Percentiles rank a stretch among this genome's conserved stretches.
Evolutionary conservation across 2,113 vertebrate species (phyloP).

Genomic region (Solea senegalensis): DNA sequence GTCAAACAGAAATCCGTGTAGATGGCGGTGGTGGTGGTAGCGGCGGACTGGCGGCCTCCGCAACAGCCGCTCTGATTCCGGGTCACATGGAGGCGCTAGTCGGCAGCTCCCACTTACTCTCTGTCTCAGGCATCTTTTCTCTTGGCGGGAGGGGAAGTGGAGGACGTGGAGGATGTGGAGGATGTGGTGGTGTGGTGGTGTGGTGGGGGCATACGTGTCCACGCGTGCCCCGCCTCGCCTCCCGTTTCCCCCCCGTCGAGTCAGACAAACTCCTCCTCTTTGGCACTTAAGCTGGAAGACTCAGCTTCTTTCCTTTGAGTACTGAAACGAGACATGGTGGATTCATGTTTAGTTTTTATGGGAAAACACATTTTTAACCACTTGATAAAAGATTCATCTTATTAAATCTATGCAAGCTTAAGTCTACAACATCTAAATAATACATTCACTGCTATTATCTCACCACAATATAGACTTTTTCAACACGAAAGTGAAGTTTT

Average conservation of each 20-base stretch:
- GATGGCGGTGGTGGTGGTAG: too few relatives aligned
- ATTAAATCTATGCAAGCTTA: too few relatives aligned
- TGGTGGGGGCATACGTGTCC: conserved; percentile 79
- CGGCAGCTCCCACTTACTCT: conserved; percentile 83
- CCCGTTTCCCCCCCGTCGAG: conserved; percentile 50
- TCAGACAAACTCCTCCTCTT: conserved; percentile 83
- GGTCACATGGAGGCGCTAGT: conserved; percentile 60
- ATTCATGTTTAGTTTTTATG: not conserved
- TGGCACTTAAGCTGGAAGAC: conserved; percentile 98
- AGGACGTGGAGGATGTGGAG: conserved; percentile 46
- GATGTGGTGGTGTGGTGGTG: conserved; percentile 61
- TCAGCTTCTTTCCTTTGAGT: conserved; percentile 99
- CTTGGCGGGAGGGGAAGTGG: conserved; percentile 77
- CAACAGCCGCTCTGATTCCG: conserved; percentile 69
- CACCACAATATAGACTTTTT: too few relatives aligned
- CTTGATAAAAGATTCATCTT: too few relatives aligned
- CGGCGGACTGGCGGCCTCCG: conserved; percentile 59
- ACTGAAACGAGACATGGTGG: conserved; percentile 80
- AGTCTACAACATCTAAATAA: too few relatives aligned
- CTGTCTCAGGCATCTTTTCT: conserved; percentile 92
- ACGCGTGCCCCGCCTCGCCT: conserved; percentile 72
- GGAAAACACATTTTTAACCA: too few relatives aligned
- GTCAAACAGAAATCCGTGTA: conserved; percentile 91
- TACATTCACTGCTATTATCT: too few relatives aligned
- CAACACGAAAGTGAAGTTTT: too few relatives aligned